Evolutionary conservation across 2,888 invertebrate genomes (phyloP).

Genomic region (Coronaproctus castanopsis): DNA sequence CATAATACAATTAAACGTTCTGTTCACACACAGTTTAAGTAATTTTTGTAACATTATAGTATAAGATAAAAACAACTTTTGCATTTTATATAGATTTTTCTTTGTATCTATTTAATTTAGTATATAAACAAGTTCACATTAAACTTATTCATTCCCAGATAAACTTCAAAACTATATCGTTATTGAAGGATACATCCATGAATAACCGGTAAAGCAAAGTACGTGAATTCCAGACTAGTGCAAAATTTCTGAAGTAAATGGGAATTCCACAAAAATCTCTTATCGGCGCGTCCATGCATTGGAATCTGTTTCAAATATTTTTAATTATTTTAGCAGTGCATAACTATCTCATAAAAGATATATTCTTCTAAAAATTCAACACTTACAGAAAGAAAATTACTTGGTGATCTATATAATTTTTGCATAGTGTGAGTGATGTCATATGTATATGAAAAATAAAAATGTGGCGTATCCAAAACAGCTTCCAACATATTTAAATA

Average conservation of each 20-base stretch:
- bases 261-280: slow-evolving; percentile 84
- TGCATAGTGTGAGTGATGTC: slow-evolving; percentile 86
- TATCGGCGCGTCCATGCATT: slow-evolving; percentile 57
- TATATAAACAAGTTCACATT: no score
- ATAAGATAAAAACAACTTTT: no score
- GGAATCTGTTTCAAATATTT: slow-evolving; percentile 42
- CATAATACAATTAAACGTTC: no score
- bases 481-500: slow-evolving; percentile 70
- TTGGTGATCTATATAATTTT: slow-evolving; percentile 58
- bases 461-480: slow-evolving; percentile 61
- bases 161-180: no score
- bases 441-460: slow-evolving; percentile 85
- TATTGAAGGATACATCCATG: slow-evolving; percentile 56
- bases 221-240: slow-evolving; percentile 30
- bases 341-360: neutral
- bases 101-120: no score
- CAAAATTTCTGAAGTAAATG: slow-evolving; percentile 34
- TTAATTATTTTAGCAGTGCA: no score
- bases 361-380: neutral
- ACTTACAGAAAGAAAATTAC: slow-evolving; percentile 52
- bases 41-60: neutral
- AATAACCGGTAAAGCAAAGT: slow-evolving; percentile 71
- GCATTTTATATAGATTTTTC: no score
- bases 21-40: no score
- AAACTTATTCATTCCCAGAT: no score